phyloP scores from a whole-genome alignment of 37 sponge, comb jelly and placozoan species.

The Amphimedon queenslandica region DNA sequence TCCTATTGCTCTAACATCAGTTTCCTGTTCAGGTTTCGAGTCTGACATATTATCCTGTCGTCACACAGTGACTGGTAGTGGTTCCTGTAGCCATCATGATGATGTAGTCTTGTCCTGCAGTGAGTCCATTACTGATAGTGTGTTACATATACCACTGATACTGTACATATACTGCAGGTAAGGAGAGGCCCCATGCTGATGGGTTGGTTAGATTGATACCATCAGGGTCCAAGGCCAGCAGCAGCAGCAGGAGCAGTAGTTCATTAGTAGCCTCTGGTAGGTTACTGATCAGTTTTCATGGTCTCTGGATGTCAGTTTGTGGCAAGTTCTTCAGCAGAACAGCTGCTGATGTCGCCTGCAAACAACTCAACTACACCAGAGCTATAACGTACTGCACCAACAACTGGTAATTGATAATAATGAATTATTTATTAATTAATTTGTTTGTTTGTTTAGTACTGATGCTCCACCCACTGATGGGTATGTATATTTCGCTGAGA shows the following conservation, averaged over 20 bases:
- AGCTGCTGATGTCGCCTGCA: constrained; percentile 46
- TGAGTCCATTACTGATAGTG: neutral
- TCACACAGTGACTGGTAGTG: neutral
- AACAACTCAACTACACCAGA: constrained; percentile 28
- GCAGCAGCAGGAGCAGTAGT: too few relatives aligned
- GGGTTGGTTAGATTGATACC: too few relatives aligned
- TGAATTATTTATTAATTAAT: neutral
- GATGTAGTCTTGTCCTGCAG: neutral
- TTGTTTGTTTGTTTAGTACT: neutral
- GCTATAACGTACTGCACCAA: constrained; percentile 31
- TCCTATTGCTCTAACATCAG: neutral
- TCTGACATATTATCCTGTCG: neutral
- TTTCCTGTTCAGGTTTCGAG: neutral
- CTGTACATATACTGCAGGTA: neutral
- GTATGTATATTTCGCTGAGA: constrained; percentile 8
- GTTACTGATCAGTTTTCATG: constrained; percentile 30
- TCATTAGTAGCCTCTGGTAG: constrained; percentile 23
- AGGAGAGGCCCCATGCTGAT: too few relatives aligned
- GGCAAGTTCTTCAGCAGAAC: constrained; percentile 24
- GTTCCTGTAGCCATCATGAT: neutral
- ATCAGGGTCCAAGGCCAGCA: too few relatives aligned
- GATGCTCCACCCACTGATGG: neutral
- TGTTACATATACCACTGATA: too few relatives aligned
- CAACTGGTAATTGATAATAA: constrained; percentile 23
- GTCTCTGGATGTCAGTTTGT: constrained; percentile 46